Evolutionary conservation across 2,888 invertebrate genomes (phyloP).

Genomic region (Aspidiotus rigidus): DNA sequence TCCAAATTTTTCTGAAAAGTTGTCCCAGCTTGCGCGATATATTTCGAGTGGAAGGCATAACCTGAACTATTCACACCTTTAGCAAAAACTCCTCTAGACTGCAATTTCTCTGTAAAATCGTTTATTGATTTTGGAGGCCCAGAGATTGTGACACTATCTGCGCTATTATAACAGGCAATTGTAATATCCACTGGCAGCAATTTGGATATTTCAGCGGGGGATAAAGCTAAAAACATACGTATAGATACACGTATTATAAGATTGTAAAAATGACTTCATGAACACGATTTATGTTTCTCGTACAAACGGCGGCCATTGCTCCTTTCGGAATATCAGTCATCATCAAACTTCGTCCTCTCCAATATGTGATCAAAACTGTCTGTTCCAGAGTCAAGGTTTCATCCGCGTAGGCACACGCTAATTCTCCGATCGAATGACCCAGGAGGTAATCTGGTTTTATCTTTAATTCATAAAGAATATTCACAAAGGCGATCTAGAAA

Average conservation of each 20-base stretch:
- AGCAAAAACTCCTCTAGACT: slow-evolving; percentile 69
- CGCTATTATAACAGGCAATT: slow-evolving; percentile 90
- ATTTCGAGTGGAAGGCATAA: slow-evolving; percentile 87
- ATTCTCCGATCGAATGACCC: slow-evolving; percentile 68
- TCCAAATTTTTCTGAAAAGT: slow-evolving; percentile 66
- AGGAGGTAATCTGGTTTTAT: slow-evolving; percentile 87
- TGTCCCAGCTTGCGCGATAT: slow-evolving; percentile 76
- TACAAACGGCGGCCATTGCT: slow-evolving; percentile 84
- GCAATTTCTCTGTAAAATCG: slow-evolving; percentile 58
- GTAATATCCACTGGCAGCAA: slow-evolving; percentile 69
- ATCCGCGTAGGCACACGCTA: slow-evolving; percentile 58
- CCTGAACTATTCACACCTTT: slow-evolving; percentile 70
- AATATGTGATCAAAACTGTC: slow-evolving; percentile 85
- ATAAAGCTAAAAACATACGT: slow-evolving; percentile 46
- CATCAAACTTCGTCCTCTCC: slow-evolving; percentile 75
- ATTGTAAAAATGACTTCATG: not conserved
- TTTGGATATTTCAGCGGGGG: slow-evolving; percentile 69
- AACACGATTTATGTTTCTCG: slow-evolving; percentile 6
- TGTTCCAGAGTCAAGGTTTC: slow-evolving; percentile 90
- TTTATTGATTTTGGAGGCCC: slow-evolving; percentile 65
- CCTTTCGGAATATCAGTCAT: slow-evolving; percentile 64
- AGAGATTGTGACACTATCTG: slow-evolving; percentile 87
- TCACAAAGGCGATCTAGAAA: slow-evolving; percentile 80
- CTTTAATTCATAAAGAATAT: slow-evolving; percentile 63
- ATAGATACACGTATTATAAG: not conserved